Percentiles rank a stretch among this genome's conserved stretches.
Evolutionary conservation across 2,888 invertebrate genomes (phyloP).

Genomic region (Amphipoea oculea): DNA sequence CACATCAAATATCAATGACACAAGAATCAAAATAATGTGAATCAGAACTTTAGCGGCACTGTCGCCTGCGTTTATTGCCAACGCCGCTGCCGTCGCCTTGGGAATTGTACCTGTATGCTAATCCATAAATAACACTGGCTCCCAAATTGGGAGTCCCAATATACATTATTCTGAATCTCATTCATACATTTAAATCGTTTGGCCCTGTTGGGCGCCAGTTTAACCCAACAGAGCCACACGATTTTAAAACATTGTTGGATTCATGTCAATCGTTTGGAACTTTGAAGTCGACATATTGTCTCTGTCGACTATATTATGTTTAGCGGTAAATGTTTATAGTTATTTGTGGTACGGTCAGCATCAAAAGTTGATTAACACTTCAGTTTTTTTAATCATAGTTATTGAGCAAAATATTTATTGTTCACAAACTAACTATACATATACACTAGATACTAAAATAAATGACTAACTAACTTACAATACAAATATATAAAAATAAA

Average conservation of each 20-base stretch:
- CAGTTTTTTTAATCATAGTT: too few species aligned
- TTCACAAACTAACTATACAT: too few species aligned
- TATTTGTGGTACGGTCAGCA: neutral
- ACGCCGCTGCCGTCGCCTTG: too few species aligned
- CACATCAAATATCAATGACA: too few species aligned
- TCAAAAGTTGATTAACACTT: too few species aligned
- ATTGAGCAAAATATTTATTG: too few species aligned
- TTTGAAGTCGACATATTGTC: neutral
- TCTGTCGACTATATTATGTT: neutral
- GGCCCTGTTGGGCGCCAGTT: too few species aligned
- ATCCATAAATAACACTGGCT: neutral
- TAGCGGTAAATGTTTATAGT: neutral
- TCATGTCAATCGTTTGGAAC: neutral
- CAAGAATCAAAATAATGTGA: neutral
- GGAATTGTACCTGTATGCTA: neutral
- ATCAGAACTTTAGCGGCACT: neutral
- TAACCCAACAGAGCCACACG: neutral
- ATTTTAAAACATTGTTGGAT: neutral
- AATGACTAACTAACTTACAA: too few species aligned
- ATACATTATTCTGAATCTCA: neutral
- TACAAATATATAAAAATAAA: too few species aligned
- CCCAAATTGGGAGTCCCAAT: neutral
- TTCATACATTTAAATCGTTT: neutral
- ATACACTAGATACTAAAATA: too few species aligned
- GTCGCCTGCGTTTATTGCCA: neutral